Conservation (phyloP, 1,140 invertebrate genomes). For the Argopecten irradians region DNA sequence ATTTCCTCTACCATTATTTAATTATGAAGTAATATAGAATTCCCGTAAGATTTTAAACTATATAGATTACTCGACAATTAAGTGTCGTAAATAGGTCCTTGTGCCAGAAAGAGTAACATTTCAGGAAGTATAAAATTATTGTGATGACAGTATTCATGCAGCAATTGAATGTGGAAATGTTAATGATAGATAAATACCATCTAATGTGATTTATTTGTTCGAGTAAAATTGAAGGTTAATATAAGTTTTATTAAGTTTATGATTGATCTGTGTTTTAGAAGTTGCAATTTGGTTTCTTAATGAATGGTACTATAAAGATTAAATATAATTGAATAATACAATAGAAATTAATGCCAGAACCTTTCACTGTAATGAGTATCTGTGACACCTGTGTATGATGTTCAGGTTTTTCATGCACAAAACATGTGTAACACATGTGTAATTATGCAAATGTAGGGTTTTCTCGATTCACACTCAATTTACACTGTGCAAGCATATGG, state of each 20-base stretch:
- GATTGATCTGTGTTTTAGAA: neutral
- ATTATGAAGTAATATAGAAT: neutral
- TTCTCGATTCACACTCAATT: too few relatives aligned
- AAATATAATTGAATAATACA: too few relatives aligned
- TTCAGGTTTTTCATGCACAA: too few relatives aligned
- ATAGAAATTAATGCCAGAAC: too few relatives aligned
- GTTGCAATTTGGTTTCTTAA: neutral
- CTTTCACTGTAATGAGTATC: too few relatives aligned
- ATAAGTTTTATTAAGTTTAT: neutral
- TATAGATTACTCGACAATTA: slow-evolving; percentile 1
- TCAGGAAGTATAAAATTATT: neutral
- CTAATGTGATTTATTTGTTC: neutral
- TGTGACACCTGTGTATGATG: too few relatives aligned
- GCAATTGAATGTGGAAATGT: neutral
- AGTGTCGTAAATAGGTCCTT: neutral
- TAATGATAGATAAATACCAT: neutral
- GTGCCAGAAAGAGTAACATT: neutral
- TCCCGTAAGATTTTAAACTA: neutral
- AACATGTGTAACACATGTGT: too few relatives aligned
- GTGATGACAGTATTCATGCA: neutral
- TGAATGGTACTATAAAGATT: too few relatives aligned
- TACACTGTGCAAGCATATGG: too few relatives aligned
- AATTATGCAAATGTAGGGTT: too few relatives aligned
- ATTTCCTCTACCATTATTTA: neutral
- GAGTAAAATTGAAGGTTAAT: neutral